Conservation (phyloP, 2,113 vertebrate species). For the Pedetes capensis region DNA sequence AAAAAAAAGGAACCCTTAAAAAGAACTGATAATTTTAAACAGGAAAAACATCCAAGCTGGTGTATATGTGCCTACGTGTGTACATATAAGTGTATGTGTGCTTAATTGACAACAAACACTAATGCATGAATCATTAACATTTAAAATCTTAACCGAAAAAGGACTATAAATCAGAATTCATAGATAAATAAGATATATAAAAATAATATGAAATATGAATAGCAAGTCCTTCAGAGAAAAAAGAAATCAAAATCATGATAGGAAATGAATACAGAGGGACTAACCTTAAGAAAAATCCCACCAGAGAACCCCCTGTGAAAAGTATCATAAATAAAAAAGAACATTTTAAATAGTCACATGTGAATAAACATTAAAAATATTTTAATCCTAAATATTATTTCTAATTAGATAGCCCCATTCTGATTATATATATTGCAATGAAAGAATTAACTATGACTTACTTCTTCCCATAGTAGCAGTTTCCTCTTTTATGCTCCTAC, state of each 20-base stretch:
- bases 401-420: slow-evolving; percentile 33
- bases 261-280: neutral
- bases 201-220: neutral
- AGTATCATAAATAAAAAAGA: slow-evolving; percentile 14
- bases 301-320: slow-evolving; percentile 31
- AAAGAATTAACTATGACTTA: slow-evolving; percentile 41
- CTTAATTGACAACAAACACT: slow-evolving; percentile 18
- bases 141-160: slow-evolving; percentile 18
- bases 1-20: neutral
- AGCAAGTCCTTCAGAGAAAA: neutral
- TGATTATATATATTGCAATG: slow-evolving; percentile 36
- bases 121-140: neutral
- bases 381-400: slow-evolving; percentile 46
- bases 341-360: slow-evolving; percentile 44
- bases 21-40: neutral
- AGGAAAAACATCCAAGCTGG: neutral
- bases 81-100: neutral
- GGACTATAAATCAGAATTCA: neutral
- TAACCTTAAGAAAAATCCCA: neutral
- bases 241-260: slow-evolving; percentile 9
- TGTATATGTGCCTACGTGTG: neutral
- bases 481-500: neutral
- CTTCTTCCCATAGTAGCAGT: slow-evolving; percentile 35
- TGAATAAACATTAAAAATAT: slow-evolving; percentile 53
- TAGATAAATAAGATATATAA: neutral